These are phyloP conservation scores for Galerucella pusilla DNA, from an alignment of 2,888 invertebrate species.

Conservation along the genomic window DNA sequence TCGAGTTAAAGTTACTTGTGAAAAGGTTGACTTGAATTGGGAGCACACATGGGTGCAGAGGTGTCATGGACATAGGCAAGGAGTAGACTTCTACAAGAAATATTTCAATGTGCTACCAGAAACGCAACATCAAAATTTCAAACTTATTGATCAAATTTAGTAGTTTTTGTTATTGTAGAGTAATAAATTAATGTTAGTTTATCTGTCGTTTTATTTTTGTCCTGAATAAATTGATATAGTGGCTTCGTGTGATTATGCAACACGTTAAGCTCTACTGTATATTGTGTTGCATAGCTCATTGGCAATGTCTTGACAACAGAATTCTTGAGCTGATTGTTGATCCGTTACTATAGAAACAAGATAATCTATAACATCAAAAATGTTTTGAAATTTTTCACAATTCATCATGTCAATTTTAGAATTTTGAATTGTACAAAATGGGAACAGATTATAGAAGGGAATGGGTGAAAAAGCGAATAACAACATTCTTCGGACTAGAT, in stretches of 20 bases:
- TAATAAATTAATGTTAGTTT: conserved; percentile 21
- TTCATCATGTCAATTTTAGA: neutral
- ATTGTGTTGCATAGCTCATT: neutral
- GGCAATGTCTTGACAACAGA: neutral
- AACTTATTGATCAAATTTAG: conserved; percentile 78
- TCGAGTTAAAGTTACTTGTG: conserved; percentile 83
- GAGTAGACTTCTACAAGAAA: conserved; percentile 81
- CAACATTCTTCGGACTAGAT: conserved; percentile 70
- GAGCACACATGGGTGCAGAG: conserved; percentile 79
- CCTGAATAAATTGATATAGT: neutral
- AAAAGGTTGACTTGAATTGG: conserved; percentile 83
- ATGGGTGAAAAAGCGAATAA: conserved; percentile 77
- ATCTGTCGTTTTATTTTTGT: neutral
- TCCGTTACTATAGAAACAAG: neutral
- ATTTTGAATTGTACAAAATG: conserved; percentile 22
- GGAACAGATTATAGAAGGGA: conserved; percentile 69
- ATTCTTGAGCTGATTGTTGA: neutral
- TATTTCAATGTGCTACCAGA: conserved; percentile 86
- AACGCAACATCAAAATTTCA: conserved; percentile 82
- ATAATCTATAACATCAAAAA: neutral
- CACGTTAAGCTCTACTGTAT: neutral
- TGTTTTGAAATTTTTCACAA: neutral
- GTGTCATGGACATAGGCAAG: conserved; percentile 73
- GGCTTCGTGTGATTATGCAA: neutral
- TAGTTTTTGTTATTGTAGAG: conserved; percentile 22